Percentiles rank a stretch among this genome's conserved stretches.
Evolutionary conservation across 1,140 invertebrate genomes (phyloP).

Genomic region (Zeugodacus cucurbitae): DNA sequence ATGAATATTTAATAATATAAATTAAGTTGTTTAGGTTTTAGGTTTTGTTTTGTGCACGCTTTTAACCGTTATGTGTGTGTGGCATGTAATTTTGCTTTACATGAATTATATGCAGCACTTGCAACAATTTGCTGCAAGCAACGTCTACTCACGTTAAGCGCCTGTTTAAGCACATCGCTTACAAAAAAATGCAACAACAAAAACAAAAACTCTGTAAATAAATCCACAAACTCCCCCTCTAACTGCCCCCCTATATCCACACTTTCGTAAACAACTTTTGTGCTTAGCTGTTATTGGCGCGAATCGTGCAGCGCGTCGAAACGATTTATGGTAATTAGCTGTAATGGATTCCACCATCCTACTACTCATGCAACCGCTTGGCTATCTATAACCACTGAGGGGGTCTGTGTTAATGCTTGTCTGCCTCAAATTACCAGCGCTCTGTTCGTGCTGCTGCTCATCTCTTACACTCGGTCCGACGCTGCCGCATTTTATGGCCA

Average conservation of each 20-base stretch:
- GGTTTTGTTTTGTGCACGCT: no score
- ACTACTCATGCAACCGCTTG: conserved; percentile 7
- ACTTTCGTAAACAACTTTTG: background rate
- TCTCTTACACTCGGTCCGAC: background rate
- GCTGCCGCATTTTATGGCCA: background rate
- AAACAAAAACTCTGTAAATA: background rate
- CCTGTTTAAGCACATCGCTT: background rate
- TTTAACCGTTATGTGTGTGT: background rate
- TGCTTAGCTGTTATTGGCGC: background rate
- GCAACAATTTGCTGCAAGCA: background rate
- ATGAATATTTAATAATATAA: conserved; percentile 12
- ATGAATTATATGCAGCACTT: background rate
- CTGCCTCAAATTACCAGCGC: background rate
- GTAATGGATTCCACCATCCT: conserved; percentile 33
- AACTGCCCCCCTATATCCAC: background rate
- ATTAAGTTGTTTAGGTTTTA: background rate
- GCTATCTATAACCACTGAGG: background rate
- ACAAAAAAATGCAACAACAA: no score
- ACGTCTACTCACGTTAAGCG: background rate
- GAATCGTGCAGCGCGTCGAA: conserved; percentile 10
- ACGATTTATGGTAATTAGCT: conserved; percentile 44
- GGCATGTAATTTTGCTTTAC: background rate
- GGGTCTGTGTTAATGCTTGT: background rate
- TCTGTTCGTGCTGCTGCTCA: background rate
- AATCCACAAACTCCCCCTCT: background rate